Evolutionary conservation across 2,797 vertebrate species (phyloP).

Genomic region (Leptodactylus fallax): DNA sequence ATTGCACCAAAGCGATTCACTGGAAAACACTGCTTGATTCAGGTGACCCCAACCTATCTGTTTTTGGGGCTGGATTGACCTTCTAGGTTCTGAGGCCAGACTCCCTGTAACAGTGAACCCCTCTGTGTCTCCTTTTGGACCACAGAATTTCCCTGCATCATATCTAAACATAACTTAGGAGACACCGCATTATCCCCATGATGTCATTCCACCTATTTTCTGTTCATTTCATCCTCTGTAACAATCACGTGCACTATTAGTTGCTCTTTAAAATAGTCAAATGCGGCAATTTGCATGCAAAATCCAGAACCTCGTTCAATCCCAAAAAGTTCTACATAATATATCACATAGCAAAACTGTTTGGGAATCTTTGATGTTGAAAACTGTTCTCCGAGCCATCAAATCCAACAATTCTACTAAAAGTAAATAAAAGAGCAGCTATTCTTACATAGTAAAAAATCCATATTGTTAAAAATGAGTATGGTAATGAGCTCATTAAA

Average conservation of each 20-base stretch:
- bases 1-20: too few relatives aligned
- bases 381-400: constrained; percentile 16
- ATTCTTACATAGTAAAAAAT: constrained; percentile 46
- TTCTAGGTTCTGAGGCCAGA: too few relatives aligned
- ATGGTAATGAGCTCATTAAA: constrained; percentile 63
- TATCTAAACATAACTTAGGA: neutral
- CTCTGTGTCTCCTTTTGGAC: too few relatives aligned
- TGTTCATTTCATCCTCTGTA: neutral
- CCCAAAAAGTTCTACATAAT: constrained; percentile 18
- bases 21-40: too few relatives aligned
- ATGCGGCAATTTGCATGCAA: constrained; percentile 1
- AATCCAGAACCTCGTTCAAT: neutral
- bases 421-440: constrained; percentile 56
- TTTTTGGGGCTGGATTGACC: too few relatives aligned
- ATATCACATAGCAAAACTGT: neutral
- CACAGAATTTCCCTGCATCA: neutral
- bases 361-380: constrained; percentile 23
- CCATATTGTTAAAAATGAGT: constrained; percentile 62
- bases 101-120: too few relatives aligned
- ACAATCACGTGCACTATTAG: neutral
- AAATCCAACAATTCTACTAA: constrained; percentile 23
- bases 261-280: neutral
- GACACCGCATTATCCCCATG: neutral
- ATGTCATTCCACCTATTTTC: neutral
- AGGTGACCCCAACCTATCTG: too few relatives aligned